Evolutionary conservation across 2,888 invertebrate genomes (phyloP).

Genomic region (Himalopsyche kuldschensis): DNA sequence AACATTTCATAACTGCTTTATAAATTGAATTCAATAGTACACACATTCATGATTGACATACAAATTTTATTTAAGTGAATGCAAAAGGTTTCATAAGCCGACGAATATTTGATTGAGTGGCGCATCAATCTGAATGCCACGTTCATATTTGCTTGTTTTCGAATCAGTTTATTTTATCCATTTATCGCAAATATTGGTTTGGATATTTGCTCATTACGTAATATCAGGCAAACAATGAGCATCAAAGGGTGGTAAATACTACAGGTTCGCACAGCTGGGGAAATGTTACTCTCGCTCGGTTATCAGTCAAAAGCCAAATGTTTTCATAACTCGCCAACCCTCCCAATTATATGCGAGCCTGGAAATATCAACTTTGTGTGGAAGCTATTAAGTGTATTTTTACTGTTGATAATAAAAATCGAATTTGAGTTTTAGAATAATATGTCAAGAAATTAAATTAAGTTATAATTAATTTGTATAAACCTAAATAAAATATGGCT

Average conservation of each 20-base stretch:
- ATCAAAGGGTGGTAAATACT: slow-evolving; percentile 23
- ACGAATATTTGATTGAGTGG: background rate
- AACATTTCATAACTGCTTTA: too few species aligned
- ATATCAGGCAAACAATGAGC: slow-evolving; percentile 22
- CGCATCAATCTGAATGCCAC: background rate
- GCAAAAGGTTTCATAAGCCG: too few species aligned
- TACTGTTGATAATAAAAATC: too few species aligned
- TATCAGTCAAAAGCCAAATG: slow-evolving; percentile 37
- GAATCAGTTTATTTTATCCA: slow-evolving; percentile 23
- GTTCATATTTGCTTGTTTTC: slow-evolving; percentile 21
- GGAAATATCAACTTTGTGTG: background rate
- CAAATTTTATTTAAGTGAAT: too few species aligned
- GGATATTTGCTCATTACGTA: slow-evolving; percentile 37
- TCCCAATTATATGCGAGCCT: background rate
- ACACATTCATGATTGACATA: too few species aligned
- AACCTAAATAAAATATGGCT: too few species aligned
- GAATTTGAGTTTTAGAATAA: too few species aligned
- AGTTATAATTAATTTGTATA: too few species aligned
- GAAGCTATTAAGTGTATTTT: background rate
- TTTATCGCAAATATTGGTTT: slow-evolving; percentile 32
- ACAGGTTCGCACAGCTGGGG: background rate
- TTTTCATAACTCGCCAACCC: slow-evolving; percentile 28
- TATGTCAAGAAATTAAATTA: too few species aligned
- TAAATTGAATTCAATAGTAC: too few species aligned
- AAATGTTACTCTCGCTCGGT: background rate